Base-by-base conservation (phyloP, 2,888 invertebrate genomes). In the Macaria notata region DNA sequence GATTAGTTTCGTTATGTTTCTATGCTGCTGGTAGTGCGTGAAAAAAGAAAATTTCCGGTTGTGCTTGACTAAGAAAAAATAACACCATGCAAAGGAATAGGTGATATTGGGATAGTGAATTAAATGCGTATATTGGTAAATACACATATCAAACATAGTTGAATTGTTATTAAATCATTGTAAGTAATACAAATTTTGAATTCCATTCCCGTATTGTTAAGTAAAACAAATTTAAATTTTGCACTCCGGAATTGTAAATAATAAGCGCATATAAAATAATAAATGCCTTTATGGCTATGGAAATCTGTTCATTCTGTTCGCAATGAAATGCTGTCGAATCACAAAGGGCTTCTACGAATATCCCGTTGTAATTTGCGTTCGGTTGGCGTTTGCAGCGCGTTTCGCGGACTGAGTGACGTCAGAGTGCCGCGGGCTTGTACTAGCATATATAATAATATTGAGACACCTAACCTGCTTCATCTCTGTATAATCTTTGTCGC, bases 1-100 rank as follows among this genome's bases (percentile, higher is more conserved):
- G 83, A 88, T 89, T 86, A 87, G 84, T 87, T 86, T 81, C 81
- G 83, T 81, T 79, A 76, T 76, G 73, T 73, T 79, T 76, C 73
- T 72, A 68, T 78, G 86, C 79, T 65, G 76, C 71, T 60, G 79
- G 60, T 62, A 70, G 63, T 69, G 59, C 72, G 67, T 56, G 68
- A 69, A 75, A 72, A 78, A 64, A 36, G 63, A 41, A 36, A 36
- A 46, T 45, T 39, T 48, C 44, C 49, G 49, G 38, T 45, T 47
- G 46, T 4, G 9, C 9, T 44, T 9, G 39, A 19, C 6, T 4
- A 19, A 41, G 19, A 4, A 46, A 29, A 50, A 33, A 49, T 29
- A 41, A 41, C 9, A n/a, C 5, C 5, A 42, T n/a, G 0, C 29
- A 39, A 42, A 4, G 4, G 31, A 49, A 41, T 1, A 8, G 3